phyloP scores from a whole-genome alignment of 2,888 invertebrate genomes.

The Cephonodes hylas region DNA sequence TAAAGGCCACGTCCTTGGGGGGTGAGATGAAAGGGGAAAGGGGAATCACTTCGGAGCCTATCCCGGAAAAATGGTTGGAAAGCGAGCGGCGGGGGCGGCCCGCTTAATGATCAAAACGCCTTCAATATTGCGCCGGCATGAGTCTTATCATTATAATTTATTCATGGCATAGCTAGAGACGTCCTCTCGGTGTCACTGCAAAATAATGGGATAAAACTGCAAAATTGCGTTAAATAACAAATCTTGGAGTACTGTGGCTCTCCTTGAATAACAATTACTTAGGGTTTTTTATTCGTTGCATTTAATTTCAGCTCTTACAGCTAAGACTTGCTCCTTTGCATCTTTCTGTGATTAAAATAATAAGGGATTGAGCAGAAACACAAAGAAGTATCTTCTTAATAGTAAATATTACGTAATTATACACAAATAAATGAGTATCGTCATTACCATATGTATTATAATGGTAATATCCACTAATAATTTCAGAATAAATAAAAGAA shows the following conservation, averaged over 20 bases:
- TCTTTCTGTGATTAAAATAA: conserved; percentile 1
- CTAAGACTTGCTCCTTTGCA: not conserved
- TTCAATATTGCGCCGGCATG: conserved; percentile 73
- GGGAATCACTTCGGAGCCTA: conserved; percentile 47
- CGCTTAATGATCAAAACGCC: conserved; percentile 75
- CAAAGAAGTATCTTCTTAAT: not conserved
- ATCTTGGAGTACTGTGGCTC: conserved; percentile 4
- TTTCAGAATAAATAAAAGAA: too few relatives aligned
- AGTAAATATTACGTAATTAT: too few relatives aligned
- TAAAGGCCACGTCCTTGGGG: conserved; percentile 46
- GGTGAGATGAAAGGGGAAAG: conserved; percentile 45
- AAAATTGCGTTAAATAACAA: conserved; percentile 6
- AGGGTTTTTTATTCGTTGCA: conserved; percentile 5
- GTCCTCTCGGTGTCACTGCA: conserved; percentile 27
- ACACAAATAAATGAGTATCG: too few relatives aligned
- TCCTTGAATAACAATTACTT: conserved; percentile 5
- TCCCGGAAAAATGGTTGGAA: conserved; percentile 61
- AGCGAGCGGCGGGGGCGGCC: conserved; percentile 42
- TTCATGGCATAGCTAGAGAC: conserved; percentile 62
- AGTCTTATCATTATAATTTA: conserved; percentile 77
- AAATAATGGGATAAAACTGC: conserved; percentile 3
- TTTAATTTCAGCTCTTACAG: not conserved
- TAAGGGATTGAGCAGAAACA: not conserved
- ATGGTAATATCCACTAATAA: too few relatives aligned
- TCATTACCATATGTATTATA: too few relatives aligned